Evolutionary conservation across 2,113 vertebrate species (phyloP), one percentile per base, ranked within the genome.

Genomic region (Megaleporinus macrocephalus): DNA sequence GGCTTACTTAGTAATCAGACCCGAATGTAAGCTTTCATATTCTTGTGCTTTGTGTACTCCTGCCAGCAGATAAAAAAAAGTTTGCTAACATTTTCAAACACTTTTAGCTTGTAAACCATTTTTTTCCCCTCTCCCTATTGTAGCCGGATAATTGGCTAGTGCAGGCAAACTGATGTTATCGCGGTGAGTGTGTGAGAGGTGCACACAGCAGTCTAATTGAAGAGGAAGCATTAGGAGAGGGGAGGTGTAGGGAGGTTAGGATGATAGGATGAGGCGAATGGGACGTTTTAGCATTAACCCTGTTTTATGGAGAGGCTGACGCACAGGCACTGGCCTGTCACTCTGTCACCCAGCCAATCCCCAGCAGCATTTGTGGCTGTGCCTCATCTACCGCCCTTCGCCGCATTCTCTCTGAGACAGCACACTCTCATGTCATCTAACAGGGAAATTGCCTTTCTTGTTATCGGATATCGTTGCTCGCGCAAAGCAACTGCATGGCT

Each of bases 371-470:
- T 77, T 65, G 70, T 59, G 26, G 76, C 18, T 77, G 76, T 33
- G 49, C 71, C 30, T 68, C 73, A 36, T 73, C 49, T 73, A 69
- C 81, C 0, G 6, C n/a, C 62, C 10, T 18, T 26, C 36, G 36
- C 73, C 26, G 55, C 63, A 65, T 78, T 85, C 83, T 68, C 33
- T 47, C 49, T 59, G 30, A 77, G 62, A 75, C 61, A 53, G 13
- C 63, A 26, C 24, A 30, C 77, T 71, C 72, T 84, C 41, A 53
- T 82, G 75, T 76, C 62, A 79, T 73, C 75, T 69, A 49, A 78
- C 73, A 20, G 62, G 53, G 84, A 84, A 86, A 84, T 80, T 71
- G 78, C 72, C 76, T 80, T 82, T 85, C 79, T 80, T 44, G 82
- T 80, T 77, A 85, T 82, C 81, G 24, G 36, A 65, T 72, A 49